Percentiles rank a stretch among this genome's conserved stretches.
Evolutionary conservation across 2,113 vertebrate genomes (phyloP).

Genomic region (Corythaeola cristata): DNA sequence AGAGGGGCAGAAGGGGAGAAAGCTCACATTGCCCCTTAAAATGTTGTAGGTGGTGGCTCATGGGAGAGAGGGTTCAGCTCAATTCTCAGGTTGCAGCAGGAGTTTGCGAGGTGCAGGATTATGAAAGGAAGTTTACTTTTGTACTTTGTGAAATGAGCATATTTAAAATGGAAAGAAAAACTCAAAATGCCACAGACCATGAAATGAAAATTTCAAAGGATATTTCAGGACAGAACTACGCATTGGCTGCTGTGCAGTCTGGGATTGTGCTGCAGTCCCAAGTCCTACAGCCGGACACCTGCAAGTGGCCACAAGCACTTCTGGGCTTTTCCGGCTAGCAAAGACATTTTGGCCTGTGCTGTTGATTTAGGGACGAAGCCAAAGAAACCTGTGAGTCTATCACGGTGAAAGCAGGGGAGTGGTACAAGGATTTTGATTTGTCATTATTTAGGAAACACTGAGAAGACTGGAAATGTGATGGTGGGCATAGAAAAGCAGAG

Average conservation of each 20-base stretch:
- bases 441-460: not conserved
- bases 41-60: not conserved
- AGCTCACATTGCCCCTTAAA: not conserved
- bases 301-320: not conserved
- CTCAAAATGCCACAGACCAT: conserved; percentile 20
- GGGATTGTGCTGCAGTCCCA: not conserved
- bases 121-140: conserved; percentile 28
- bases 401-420: not conserved
- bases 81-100: not conserved
- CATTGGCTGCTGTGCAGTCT: not conserved
- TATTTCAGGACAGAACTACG: not conserved
- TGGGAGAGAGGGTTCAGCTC: not conserved
- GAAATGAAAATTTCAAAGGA: conserved; percentile 38
- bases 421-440: not conserved
- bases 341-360: not conserved
- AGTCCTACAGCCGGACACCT: not conserved
- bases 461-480: not conserved
- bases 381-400: not conserved
- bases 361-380: not conserved
- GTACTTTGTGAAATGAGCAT: conserved; percentile 14
- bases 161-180: conserved; percentile 38
- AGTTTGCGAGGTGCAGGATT: not conserved
- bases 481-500: not conserved
- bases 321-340: not conserved
- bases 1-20: not conserved